A percentile compares a stretch with the other conserved stretches of the same genome.
Evolutionary conservation across 2,797 vertebrate species (phyloP).

Genomic region (Coregonus sp.): DNA sequence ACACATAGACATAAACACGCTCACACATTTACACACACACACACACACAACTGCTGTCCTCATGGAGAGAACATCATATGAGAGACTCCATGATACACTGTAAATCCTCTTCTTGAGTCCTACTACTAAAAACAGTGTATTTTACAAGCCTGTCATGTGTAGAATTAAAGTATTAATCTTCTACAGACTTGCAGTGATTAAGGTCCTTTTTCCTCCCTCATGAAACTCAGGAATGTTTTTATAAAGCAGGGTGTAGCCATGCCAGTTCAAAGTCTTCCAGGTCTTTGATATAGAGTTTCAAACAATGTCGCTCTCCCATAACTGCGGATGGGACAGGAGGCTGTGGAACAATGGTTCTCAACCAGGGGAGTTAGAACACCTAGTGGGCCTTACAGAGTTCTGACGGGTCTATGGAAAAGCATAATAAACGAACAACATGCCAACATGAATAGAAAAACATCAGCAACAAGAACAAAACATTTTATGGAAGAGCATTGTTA

Average conservation of each 20-base stretch:
- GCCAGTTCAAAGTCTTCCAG: conserved; percentile 72
- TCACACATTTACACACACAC: background rate
- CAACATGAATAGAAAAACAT: background rate
- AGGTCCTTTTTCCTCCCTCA: conserved; percentile 52
- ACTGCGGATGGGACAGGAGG: background rate
- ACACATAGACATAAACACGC: conserved; percentile 36
- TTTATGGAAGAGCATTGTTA: background rate
- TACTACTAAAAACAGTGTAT: conserved; percentile 34
- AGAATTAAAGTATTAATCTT: conserved; percentile 33
- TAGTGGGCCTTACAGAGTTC: conserved; percentile 1
- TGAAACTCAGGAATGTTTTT: conserved; percentile 44
- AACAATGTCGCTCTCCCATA: conserved; percentile 62
- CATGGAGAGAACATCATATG: background rate
- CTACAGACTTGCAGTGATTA: conserved; percentile 52
- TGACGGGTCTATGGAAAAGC: background rate
- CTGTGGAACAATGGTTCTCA: background rate
- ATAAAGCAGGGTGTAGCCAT: conserved; percentile 56
- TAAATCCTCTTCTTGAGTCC: background rate
- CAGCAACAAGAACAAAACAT: background rate
- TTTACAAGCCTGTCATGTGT: conserved; percentile 46
- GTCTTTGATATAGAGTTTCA: conserved; percentile 49
- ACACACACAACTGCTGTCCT: too few species aligned
- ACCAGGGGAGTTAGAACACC: background rate
- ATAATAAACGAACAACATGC: background rate
- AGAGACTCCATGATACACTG: background rate